A percentile compares a stretch with the other conserved stretches of the same genome.
These are phyloP conservation scores for Octomys mimax DNA, from an alignment of 2,797 vertebrate species.

Conservation along the genomic window DNA sequence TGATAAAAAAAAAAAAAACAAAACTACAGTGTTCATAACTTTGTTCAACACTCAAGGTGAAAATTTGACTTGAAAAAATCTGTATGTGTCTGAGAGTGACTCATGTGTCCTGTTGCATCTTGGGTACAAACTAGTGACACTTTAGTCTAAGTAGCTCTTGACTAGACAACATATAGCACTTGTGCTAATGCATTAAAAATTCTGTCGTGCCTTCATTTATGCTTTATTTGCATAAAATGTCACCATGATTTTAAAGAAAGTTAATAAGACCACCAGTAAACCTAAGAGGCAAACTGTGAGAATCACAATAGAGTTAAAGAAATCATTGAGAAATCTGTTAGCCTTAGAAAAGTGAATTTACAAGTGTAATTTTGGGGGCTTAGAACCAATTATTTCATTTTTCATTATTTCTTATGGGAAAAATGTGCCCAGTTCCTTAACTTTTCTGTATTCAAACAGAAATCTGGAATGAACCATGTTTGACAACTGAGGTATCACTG, in stretches of 20 bases:
- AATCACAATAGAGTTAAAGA: neutral
- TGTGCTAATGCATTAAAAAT: neutral
- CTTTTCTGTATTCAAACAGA: neutral
- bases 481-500: neutral
- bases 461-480: neutral
- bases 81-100: neutral
- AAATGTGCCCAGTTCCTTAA: neutral
- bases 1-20: neutral
- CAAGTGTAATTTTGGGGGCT: neutral
- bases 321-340: neutral
- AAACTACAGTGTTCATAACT: neutral
- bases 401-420: neutral
- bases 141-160: neutral
- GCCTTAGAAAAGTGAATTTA: neutral
- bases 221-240: neutral
- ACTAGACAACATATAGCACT: neutral
- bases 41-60: neutral
- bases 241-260: neutral
- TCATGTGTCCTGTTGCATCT: neutral
- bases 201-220: neutral
- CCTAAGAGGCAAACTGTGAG: neutral
- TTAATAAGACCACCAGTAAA: neutral
- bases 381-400: neutral
- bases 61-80: neutral
- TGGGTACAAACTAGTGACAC: neutral